These are phyloP conservation scores for Helicolenus hilgendorfi DNA, from an alignment of 2,797 vertebrate genomes.

Conservation along the genomic window DNA sequence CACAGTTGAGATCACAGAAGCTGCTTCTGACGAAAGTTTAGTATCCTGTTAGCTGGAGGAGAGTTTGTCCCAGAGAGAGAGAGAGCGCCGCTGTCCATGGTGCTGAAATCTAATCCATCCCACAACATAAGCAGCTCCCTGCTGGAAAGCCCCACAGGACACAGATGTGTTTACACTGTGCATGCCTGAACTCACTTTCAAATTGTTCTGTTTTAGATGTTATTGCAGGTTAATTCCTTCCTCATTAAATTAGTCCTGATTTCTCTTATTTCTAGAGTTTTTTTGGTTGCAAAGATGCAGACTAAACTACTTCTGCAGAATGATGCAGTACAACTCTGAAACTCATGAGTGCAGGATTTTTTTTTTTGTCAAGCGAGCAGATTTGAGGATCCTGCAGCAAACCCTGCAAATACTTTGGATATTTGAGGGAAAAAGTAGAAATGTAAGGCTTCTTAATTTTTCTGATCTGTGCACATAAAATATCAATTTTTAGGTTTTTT, in stretches of 20 bases:
- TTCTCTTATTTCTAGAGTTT: neutral
- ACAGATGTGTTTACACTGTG: slow-evolving; percentile 19
- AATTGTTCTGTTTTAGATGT: neutral
- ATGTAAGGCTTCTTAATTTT: neutral
- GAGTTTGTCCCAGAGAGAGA: neutral
- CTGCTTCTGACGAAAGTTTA: slow-evolving; percentile 38
- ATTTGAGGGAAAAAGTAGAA: neutral
- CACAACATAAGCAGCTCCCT: slow-evolving; percentile 19
- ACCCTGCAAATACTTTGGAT: slow-evolving; percentile 4
- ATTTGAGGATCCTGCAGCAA: slow-evolving; percentile 41
- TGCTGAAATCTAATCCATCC: slow-evolving; percentile 73
- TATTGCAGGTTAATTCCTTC: neutral
- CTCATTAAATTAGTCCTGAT: neutral
- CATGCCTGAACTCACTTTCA: neutral
- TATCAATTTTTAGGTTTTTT: neutral
- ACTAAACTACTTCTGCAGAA: neutral
- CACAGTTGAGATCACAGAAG: neutral
- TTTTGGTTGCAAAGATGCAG: neutral
- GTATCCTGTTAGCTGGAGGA: neutral
- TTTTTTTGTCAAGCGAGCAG: slow-evolving; percentile 49
- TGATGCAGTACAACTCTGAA: slow-evolving; percentile 34
- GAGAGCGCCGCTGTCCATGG: slow-evolving; percentile 65
- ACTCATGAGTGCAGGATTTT: slow-evolving; percentile 29
- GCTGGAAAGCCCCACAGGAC: slow-evolving; percentile 28
- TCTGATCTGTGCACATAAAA: neutral